Percentiles rank a stretch among this genome's conserved stretches.
Evolutionary conservation across 2,888 invertebrate species (phyloP).

Genomic region (Xanthia togata): DNA sequence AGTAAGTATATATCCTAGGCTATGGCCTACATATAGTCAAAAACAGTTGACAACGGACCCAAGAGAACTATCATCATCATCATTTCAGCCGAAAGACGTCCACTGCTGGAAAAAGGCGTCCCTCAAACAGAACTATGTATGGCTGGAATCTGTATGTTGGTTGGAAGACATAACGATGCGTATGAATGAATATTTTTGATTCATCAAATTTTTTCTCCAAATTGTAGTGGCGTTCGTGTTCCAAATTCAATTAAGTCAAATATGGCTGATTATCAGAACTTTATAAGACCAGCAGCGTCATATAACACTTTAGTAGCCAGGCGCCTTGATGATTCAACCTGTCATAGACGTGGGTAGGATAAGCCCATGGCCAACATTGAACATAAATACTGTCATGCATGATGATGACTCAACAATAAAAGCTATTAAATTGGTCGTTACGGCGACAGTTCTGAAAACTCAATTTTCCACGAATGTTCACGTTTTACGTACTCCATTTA

Average conservation of each 20-base stretch:
- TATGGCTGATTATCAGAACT: not conserved
- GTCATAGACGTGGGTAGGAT: conserved; percentile 10
- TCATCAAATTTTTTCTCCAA: not conserved
- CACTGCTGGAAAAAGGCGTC: too few relatives aligned
- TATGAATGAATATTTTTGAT: not conserved
- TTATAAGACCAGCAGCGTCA: not conserved
- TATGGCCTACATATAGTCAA: not conserved
- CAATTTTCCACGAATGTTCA: conserved; percentile 6
- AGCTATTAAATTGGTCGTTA: conserved; percentile 13
- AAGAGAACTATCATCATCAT: not conserved
- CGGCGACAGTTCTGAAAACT: not conserved
- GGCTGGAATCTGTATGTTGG: not conserved
- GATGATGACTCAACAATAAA: conserved; percentile 25
- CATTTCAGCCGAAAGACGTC: too few relatives aligned
- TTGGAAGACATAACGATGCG: not conserved
- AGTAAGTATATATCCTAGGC: not conserved
- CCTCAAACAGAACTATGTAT: not conserved
- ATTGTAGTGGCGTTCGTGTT: not conserved
- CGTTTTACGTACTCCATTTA: not conserved
- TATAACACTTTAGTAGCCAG: not conserved
- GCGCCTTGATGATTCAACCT: conserved; percentile 23
- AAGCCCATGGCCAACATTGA: conserved; percentile 23
- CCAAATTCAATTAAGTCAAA: not conserved
- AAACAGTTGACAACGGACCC: not conserved
- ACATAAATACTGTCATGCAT: not conserved